A percentile compares a stretch with the other conserved stretches of the same genome.
These are phyloP conservation scores for Riptortus pedestris DNA, from an alignment of 1,140 invertebrate species.

Conservation along the genomic window DNA sequence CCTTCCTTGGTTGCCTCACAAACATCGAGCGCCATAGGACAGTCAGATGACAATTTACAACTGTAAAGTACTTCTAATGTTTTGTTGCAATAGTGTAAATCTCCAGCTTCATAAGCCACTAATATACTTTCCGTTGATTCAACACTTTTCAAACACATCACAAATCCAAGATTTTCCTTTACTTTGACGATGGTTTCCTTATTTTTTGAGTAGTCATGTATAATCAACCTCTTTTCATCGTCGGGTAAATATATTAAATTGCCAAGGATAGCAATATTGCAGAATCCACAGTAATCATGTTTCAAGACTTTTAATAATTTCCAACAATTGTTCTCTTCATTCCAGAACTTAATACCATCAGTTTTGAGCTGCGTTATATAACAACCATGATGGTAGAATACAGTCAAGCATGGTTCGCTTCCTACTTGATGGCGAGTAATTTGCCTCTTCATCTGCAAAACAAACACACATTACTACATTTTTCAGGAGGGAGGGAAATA, in stretches of 20 bases:
- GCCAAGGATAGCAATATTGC: conserved; percentile 47
- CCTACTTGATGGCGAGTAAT: conserved; percentile 1
- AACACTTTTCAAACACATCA: conserved; percentile 52
- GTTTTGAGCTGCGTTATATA: conserved; percentile 57
- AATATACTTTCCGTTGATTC: conserved; percentile 44
- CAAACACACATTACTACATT: too few species aligned
- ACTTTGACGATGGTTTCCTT: conserved; percentile 37
- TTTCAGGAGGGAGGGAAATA: too few species aligned
- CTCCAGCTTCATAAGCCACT: conserved; percentile 53
- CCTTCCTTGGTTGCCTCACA: conserved; percentile 50
- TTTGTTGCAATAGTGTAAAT: conserved; percentile 55
- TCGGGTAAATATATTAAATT: conserved; percentile 53
- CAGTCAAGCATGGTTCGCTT: conserved; percentile 12
- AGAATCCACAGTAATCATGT: conserved; percentile 53
- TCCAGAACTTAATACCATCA: conserved; percentile 53
- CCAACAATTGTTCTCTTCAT: conserved; percentile 46
- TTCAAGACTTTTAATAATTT: conserved; percentile 43
- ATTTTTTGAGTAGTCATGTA: conserved; percentile 45
- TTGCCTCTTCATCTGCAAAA: background rate
- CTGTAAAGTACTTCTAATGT: conserved; percentile 42
- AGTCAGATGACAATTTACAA: conserved; percentile 43
- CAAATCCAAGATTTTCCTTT: conserved; percentile 42
- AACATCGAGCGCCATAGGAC: conserved; percentile 57
- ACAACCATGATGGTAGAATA: conserved; percentile 36
- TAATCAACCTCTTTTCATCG: conserved; percentile 49